phyloP scores from a whole-genome alignment of 2,113 vertebrate species.

The Choloepus hoffmanni region DNA sequence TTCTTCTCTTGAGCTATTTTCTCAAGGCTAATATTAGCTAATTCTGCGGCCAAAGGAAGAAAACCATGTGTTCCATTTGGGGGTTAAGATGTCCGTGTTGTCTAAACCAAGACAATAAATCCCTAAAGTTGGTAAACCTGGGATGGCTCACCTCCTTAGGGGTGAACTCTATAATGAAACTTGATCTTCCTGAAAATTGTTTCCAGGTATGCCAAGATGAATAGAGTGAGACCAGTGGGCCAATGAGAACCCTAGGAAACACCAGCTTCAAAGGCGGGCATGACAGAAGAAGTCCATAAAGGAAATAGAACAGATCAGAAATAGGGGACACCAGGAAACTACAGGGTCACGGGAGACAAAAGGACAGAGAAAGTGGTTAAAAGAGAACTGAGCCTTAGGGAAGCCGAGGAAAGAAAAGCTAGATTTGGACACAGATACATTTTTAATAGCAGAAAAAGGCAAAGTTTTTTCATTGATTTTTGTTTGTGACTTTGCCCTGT shows the following conservation, averaged over 20 bases:
- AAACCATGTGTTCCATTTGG: not conserved
- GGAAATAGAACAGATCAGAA: not conserved
- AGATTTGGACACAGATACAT: too few species aligned
- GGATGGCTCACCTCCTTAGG: not conserved
- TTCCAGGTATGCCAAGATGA: not conserved
- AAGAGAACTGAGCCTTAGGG: not conserved
- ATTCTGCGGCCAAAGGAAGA: not conserved
- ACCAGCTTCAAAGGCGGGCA: not conserved
- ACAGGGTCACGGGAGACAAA: not conserved
- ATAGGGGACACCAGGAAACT: not conserved
- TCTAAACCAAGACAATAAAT: not conserved
- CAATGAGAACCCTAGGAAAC: not conserved
- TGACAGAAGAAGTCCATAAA: not conserved
- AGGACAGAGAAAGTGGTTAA: not conserved
- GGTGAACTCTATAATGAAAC: not conserved
- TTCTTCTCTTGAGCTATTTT: not conserved
- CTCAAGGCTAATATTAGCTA: not conserved
- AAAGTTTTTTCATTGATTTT: slow-evolving; percentile 41
- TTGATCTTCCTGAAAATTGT: not conserved
- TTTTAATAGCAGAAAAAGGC: slow-evolving; percentile 40
- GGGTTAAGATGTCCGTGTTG: not conserved
- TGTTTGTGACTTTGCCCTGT: not conserved
- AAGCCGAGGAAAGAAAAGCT: not conserved
- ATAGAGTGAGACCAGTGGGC: not conserved
- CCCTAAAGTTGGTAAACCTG: not conserved